Evolutionary conservation across 1,140 invertebrate species (phyloP).

Genomic region (Reticulitermes speratus): DNA sequence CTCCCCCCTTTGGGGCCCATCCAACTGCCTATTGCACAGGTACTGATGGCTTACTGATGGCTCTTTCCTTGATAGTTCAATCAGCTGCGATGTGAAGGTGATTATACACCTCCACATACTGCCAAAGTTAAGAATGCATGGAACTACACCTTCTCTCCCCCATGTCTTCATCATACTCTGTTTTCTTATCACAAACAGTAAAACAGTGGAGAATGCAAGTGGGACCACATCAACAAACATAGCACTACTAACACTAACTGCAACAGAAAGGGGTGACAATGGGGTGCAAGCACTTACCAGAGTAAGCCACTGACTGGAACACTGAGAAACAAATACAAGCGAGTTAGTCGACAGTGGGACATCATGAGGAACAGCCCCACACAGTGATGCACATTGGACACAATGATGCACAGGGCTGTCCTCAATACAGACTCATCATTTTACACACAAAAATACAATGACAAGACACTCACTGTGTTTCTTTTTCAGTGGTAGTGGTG

Average conservation of each 20-base stretch:
- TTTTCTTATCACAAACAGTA: background rate
- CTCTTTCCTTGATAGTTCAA: too few relatives aligned
- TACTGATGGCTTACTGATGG: too few relatives aligned
- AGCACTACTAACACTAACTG: background rate
- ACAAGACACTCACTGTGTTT: conserved; percentile 85
- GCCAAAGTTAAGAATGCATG: too few relatives aligned
- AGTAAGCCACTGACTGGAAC: conserved; percentile 92
- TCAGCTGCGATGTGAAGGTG: too few relatives aligned
- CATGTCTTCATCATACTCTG: too few relatives aligned
- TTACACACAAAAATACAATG: background rate
- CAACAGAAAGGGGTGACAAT: background rate
- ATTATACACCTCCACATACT: too few relatives aligned
- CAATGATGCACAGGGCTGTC: background rate
- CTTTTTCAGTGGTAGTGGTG: conserved; percentile 87
- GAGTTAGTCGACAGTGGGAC: conserved; percentile 4
- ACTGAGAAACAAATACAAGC: conserved; percentile 58
- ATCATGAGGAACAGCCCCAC: background rate
- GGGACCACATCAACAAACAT: background rate
- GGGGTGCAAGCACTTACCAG: conserved; percentile 74
- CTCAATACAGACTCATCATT: background rate
- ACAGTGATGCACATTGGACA: background rate
- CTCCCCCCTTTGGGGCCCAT: too few relatives aligned
- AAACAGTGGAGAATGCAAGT: background rate
- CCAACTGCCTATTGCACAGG: too few relatives aligned
- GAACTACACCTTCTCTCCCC: too few relatives aligned